Evolutionary conservation across 2,113 vertebrate genomes (phyloP).

Genomic region (Percina caprodes): DNA sequence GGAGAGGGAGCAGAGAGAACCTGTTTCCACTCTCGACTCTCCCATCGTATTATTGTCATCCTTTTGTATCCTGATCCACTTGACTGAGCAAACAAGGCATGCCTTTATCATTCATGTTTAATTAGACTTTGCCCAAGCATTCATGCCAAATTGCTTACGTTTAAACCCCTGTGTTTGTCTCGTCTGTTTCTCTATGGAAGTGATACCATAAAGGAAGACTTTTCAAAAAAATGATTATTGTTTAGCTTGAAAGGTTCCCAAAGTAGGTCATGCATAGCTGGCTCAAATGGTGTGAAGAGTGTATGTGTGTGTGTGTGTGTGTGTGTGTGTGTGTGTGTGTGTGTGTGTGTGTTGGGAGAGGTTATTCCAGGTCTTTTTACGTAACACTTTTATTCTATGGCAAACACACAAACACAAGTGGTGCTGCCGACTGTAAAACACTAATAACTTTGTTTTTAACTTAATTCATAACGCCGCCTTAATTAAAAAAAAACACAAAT

Average conservation of each 20-base stretch:
- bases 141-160: slow-evolving; percentile 59
- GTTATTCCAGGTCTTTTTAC: slow-evolving; percentile 55
- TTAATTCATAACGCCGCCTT: background rate
- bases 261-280: slow-evolving; percentile 81
- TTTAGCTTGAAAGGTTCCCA: slow-evolving; percentile 75
- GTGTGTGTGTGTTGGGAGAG: background rate
- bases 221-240: slow-evolving; percentile 73
- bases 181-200: slow-evolving; percentile 61
- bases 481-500: background rate
- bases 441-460: slow-evolving; percentile 15
- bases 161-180: slow-evolving; percentile 56
- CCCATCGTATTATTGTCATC: slow-evolving; percentile 43
- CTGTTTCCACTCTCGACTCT: slow-evolving; percentile 15
- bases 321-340: slow-evolving; percentile 28
- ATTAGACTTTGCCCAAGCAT: slow-evolving; percentile 65
- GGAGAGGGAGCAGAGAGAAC: slow-evolving; percentile 40
- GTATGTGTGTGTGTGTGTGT: slow-evolving; percentile 30
- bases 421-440: background rate
- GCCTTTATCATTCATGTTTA: slow-evolving; percentile 76
- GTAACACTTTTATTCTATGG: slow-evolving; percentile 47
- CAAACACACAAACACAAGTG: slow-evolving; percentile 25
- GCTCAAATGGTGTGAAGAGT: slow-evolving; percentile 70
- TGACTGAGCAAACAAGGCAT: slow-evolving; percentile 75
- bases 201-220: slow-evolving; percentile 66
- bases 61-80: slow-evolving; percentile 54